These are phyloP conservation scores for Struthidea cinerea DNA, from an alignment of 2,113 vertebrate genomes.

Conservation along the genomic window DNA sequence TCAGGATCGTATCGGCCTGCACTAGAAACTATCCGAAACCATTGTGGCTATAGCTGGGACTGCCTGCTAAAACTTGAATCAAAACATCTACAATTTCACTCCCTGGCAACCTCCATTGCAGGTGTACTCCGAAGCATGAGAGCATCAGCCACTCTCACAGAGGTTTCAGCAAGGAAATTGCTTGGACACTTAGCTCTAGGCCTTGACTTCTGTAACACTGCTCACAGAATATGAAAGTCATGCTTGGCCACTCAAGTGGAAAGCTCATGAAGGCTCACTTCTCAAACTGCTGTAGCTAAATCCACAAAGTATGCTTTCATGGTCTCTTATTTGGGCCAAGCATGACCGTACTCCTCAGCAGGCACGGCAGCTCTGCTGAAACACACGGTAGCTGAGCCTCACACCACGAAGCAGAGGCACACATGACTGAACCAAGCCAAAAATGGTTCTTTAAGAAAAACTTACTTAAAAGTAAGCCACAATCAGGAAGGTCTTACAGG, in stretches of 20 bases:
- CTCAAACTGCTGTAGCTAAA: background rate
- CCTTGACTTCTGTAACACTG: background rate
- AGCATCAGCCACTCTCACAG: background rate
- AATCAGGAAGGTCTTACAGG: background rate
- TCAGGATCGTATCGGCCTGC: background rate
- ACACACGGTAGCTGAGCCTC: rapidly evolving
- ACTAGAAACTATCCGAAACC: background rate
- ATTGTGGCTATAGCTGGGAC: background rate
- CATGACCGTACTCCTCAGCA: background rate
- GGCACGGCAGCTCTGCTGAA: background rate
- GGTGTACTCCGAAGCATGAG: background rate
- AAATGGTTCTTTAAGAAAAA: background rate
- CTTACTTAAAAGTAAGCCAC: background rate
- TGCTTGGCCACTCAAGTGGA: background rate
- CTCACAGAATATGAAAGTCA: background rate
- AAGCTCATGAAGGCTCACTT: background rate
- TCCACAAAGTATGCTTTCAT: background rate
- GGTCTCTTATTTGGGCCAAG: background rate
- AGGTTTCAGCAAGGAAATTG: background rate
- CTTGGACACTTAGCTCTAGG: background rate
- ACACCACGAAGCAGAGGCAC: background rate
- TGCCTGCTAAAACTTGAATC: background rate
- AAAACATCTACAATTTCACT: background rate
- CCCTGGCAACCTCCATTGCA: background rate
- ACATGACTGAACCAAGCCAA: background rate